Evolutionary conservation across 2,797 vertebrate species (phyloP), one percentile per base, ranked within the genome.

Genomic region (Glossophaga mutica): DNA sequence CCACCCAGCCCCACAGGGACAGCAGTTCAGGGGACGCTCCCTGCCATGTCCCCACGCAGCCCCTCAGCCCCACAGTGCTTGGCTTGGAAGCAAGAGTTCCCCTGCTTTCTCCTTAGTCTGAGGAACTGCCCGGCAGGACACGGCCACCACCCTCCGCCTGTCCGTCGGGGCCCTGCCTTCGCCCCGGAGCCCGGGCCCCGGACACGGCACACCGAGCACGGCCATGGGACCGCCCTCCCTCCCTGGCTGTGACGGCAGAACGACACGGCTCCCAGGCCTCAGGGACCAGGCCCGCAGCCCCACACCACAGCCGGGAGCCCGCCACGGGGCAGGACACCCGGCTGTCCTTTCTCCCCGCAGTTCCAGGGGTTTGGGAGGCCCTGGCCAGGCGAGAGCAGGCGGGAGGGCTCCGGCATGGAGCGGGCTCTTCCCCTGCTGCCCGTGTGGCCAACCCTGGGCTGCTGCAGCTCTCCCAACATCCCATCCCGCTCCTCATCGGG

Each of bases 51-150:
- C 37, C 1, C 7, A 9, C 10, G 16, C 55, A n/a, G 46, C 39
- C 12, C 0, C 57, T 34, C 1, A 0, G 37, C 55, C 3, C 1
- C 0, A 6, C 11, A 22, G 44, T 1, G 3, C 9, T 0, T 24
- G 32, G 34, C 50, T 34, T 24, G 1, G 44, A 78, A 70, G 16
- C 3, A 18, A 50, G 42, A n/a, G 11, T 46, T 1, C 65, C 9
- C 9, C 86, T 18, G 21, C n/a, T 39, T 67, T 65, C 79, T 29
- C 73, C 65, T 39, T 11, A 2, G 21, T 18, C 44, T 0, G 7
- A 90, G 67, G 57, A 90, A 32, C 19, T 2, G 4, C 39, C 22
- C 0, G 67, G 11, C 4, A 74, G 59, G 82, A 59, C 50, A 55
- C 0, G 32, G 42, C 82, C 29, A 9, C 32, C 9, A 0, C 5